Evolutionary conservation across 2,113 vertebrate species (phyloP), one percentile per base, ranked within the genome.

Genomic region (zebrafish (Danio rerio)): DNA sequence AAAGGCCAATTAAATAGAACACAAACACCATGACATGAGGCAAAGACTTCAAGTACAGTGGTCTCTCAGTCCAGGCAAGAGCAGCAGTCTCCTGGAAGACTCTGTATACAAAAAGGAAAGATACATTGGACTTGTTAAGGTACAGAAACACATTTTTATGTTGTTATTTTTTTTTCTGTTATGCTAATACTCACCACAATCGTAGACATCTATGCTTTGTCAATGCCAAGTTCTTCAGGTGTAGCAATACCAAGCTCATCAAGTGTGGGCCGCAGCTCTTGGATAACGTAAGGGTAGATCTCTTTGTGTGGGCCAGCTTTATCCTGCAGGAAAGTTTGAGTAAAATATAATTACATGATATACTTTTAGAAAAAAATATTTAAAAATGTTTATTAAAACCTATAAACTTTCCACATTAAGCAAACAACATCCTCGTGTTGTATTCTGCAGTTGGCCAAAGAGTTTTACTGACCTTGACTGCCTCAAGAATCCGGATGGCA

Each of bases 221-320:
- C 97, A 81, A 99, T 94, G 83, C 97, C 97, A 20, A 99, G 93
- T 75, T 99, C 97, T 86, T 99, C 98, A 81, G 98, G 98, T 90
- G 98, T 99, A 20, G 97, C 94, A 88, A 99, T 97, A 85, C 97
- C 96, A 76, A 99, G 93, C 90, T 99, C 98, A 66, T 94, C 90
- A 87, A 99, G 94, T 83, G 94, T 96, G 79, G 98, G 98, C 91
- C 88, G 93, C 86, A 99, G 95, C 87, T 99, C 98, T 90, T 99
- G 98, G 91, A 99, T 94, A 84, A 99, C 88, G 31, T 98, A 99
- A 1, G 97, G 98, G 77, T 99, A 99, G 91, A 99, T 98, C 0
- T 98, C 97, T 95, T 98, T 99, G 91, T 98, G 94, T 90, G 96
- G 95, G 83, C 97, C 98, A 42, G 98, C 91, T 93, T 99, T 99